Conservation (phyloP, 2,113 vertebrate species). For the Megaleporinus macrocephalus region DNA sequence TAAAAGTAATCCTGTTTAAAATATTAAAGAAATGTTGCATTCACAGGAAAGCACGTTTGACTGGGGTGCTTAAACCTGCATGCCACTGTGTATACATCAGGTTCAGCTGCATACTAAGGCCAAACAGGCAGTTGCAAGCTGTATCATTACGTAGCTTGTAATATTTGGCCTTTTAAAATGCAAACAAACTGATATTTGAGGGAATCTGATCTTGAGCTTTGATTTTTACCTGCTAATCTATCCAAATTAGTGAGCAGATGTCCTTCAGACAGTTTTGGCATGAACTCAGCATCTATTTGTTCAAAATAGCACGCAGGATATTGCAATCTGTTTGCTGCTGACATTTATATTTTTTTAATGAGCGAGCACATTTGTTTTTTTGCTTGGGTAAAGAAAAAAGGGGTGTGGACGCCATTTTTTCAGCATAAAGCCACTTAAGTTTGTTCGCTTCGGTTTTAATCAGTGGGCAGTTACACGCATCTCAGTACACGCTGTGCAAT, state of each 20-base stretch:
- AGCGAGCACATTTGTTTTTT: not conserved
- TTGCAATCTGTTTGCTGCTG: not conserved
- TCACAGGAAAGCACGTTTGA: too few species aligned
- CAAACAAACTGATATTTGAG: conserved; percentile 7
- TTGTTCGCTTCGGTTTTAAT: not conserved
- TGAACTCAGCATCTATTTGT: conserved; percentile 7
- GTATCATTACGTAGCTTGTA: conserved; percentile 13
- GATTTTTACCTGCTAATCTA: conserved; percentile 15
- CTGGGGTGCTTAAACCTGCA: too few species aligned
- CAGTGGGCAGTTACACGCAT: not conserved
- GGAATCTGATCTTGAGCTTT: not conserved
- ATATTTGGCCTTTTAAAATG: conserved; percentile 1
- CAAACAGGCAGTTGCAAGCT: not conserved
- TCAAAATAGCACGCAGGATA: not conserved
- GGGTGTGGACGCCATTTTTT: not conserved
- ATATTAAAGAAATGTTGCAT: too few species aligned
- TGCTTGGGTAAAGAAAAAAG: not conserved
- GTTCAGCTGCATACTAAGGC: not conserved
- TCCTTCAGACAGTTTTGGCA: conserved; percentile 6
- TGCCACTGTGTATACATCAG: not conserved
- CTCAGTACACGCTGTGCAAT: conserved; percentile 13
- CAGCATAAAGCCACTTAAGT: not conserved
- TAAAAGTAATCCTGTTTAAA: too few species aligned
- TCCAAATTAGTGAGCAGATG: conserved; percentile 4
- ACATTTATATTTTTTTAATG: not conserved